Evolutionary conservation across 2,888 invertebrate species (phyloP).

Genomic region (Steinernema carpocapsae): DNA sequence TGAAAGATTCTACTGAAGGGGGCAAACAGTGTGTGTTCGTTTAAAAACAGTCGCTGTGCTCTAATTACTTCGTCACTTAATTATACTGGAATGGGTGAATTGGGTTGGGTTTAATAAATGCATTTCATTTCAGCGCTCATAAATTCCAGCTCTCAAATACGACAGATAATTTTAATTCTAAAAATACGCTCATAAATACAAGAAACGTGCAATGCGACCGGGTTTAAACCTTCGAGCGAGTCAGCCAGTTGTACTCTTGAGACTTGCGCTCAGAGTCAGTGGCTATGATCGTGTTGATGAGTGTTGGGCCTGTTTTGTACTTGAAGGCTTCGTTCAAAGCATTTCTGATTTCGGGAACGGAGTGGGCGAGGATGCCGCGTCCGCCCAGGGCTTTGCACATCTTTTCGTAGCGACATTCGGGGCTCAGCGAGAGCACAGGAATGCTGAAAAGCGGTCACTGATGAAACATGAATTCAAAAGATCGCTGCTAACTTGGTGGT

Average conservation of each 20-base stretch:
- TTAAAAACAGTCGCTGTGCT: no score
- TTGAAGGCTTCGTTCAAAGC: constrained; percentile 75
- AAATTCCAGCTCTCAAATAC: no score
- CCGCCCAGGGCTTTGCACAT: constrained; percentile 86
- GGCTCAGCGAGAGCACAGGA: constrained; percentile 82
- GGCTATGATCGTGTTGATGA: constrained; percentile 88
- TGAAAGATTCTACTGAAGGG: neutral
- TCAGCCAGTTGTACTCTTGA: constrained; percentile 83
- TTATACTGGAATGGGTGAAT: neutral
- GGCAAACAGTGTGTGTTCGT: neutral
- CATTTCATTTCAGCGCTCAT: neutral
- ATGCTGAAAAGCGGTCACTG: constrained; percentile 74
- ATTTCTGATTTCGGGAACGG: constrained; percentile 78
- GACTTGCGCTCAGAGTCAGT: constrained; percentile 85
- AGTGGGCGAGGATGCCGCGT: constrained; percentile 81
- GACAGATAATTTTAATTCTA: no score
- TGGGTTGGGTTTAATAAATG: neutral
- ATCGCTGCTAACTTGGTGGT: constrained; percentile 76
- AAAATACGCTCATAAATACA: no score
- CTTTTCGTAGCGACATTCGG: constrained; percentile 84
- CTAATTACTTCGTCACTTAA: no score
- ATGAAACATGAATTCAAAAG: neutral
- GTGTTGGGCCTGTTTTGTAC: constrained; percentile 79
- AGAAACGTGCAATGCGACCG: no score
- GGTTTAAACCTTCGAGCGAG: constrained; percentile 79